Evolutionary conservation across 2,888 invertebrate species (phyloP).

Genomic region (Deilephila porcellus): DNA sequence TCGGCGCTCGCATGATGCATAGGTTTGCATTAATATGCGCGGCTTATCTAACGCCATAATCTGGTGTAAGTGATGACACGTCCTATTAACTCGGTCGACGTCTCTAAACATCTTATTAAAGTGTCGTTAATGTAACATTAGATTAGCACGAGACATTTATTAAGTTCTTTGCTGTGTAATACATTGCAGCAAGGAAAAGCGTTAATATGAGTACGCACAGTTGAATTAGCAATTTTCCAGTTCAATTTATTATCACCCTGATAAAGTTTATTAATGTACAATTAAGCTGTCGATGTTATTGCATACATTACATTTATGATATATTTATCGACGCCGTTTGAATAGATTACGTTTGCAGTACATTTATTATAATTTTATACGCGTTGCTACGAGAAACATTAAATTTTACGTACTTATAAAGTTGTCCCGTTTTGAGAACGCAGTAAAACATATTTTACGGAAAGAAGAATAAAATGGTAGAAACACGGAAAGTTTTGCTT

Average conservation of each 20-base stretch:
- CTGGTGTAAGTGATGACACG: constrained; percentile 11
- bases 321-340: constrained; percentile 11
- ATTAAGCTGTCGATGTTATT: constrained; percentile 25
- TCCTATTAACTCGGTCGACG: neutral
- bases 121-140: neutral
- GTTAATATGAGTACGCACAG: neutral
- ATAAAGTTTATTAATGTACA: constrained; percentile 21
- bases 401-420: constrained; percentile 21
- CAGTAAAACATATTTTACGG: constrained; percentile 21
- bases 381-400: constrained; percentile 3
- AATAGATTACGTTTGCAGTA: constrained; percentile 12
- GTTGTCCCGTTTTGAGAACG: constrained; percentile 1
- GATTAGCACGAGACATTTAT: neutral
- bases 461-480: constrained; percentile 4
- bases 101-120: constrained; percentile 13
- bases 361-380: constrained; percentile 10
- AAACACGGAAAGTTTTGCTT: constrained; percentile 11
- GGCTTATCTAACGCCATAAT: neutral
- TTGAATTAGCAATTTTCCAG: neutral
- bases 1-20: neutral
- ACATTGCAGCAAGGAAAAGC: neutral
- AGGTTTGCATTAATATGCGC: neutral
- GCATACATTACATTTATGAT: constrained; percentile 16
- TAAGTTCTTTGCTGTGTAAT: neutral
- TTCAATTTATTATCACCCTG: constrained; percentile 14